phyloP scores from a whole-genome alignment of 2,888 invertebrate genomes.

The Hartigia nigra region DNA sequence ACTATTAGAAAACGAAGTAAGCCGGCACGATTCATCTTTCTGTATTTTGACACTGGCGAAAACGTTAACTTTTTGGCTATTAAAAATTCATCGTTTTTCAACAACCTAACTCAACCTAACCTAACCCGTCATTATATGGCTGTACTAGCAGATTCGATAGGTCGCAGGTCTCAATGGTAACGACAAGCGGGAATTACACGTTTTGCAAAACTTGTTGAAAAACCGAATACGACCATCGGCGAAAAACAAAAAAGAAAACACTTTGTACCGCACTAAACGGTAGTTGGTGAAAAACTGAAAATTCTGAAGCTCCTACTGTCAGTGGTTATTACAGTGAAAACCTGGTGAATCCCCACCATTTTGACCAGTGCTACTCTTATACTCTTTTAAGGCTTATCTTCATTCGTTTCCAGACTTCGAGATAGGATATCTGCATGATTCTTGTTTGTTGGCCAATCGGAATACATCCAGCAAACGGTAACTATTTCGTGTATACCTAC shows the following conservation, averaged over 20 bases:
- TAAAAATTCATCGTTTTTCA: neutral
- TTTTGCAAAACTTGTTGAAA: neutral
- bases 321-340: conserved; percentile 35
- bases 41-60: neutral
- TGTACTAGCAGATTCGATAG: neutral
- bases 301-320: conserved; percentile 21
- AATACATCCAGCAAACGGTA: neutral
- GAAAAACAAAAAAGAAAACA: neutral
- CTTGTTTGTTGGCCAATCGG: conserved; percentile 4
- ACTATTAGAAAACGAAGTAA: neutral
- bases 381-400: conserved; percentile 3
- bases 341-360: conserved; percentile 17
- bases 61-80: neutral
- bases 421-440: conserved; percentile 11
- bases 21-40: neutral
- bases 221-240: neutral
- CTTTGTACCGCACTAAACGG: conserved; percentile 25
- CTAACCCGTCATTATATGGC: neutral
- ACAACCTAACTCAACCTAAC: neutral
- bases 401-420: conserved; percentile 7
- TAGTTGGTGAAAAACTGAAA: conserved; percentile 34
- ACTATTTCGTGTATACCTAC: neutral
- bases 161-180: neutral
- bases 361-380: conserved; percentile 10
- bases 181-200: neutral